Evolutionary conservation across 1,140 invertebrate genomes (phyloP), one percentile per base, ranked within the genome.

Genomic region (Drosophila teissieri): DNA sequence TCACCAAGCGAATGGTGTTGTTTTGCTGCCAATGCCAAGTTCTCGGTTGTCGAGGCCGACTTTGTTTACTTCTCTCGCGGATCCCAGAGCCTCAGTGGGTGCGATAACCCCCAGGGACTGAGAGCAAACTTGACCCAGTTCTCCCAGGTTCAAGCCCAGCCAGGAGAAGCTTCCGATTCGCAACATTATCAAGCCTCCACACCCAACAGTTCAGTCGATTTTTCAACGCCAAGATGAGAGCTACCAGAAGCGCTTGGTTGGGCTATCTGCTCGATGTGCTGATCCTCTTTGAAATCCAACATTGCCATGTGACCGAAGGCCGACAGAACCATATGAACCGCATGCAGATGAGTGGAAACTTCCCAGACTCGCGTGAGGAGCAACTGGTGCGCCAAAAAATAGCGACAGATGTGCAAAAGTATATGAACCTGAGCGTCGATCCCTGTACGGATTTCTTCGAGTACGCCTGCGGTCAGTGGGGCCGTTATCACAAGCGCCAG

Each of bases 361-460:
- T 27, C 7, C 37, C 44, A 12, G 83, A 88, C 0, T 39, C 42
- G 2, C 68, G 76, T 0, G 73, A 89, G 45, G 80, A 78, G 37
- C 67, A 55, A 2, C 68, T 54, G 31, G 27, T 63, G 15, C 84
- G 84, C 4, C 63, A 62, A 5, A 34, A 12, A 36, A 82, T 85
- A 42, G 45, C 78, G 2, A 93, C 93, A 64, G 94, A 95, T 62
- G 96, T 96, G 95, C 92, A 93, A 58, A 94, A 94, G 70, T 96
- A 95, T 78, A 97, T 98, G 96, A 96, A 98, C 79, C 91, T 88
- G 2, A 93, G 91, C 27, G 94, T 94, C 0, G 94, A 98, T 92
- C 98, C 98, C 1, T 99, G 98, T 91, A 92, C 95, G 2, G 97
- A 98, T 92, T 99, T 98, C 92, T 98, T 97, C 91, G 94, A 96